These are phyloP conservation scores for Syngnathus floridae DNA, from an alignment of 2,113 vertebrate species.

Conservation along the genomic window DNA sequence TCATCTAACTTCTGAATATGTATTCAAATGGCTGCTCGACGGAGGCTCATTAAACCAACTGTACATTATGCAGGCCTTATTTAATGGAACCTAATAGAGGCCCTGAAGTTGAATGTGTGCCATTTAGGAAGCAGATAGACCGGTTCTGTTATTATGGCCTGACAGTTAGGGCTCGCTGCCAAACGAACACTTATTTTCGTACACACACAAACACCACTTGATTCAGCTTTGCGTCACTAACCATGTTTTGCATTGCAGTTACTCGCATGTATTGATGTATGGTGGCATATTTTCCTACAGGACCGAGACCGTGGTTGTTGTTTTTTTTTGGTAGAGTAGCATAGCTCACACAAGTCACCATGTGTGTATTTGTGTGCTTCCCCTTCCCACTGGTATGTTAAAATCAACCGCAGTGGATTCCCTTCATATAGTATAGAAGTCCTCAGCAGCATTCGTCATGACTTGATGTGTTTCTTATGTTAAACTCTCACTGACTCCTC, in stretches of 20 bases:
- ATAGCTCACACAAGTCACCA: conserved; percentile 28
- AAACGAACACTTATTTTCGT: background rate
- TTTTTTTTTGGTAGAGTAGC: conserved; percentile 21
- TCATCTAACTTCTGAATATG: background rate
- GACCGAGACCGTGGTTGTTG: conserved; percentile 13
- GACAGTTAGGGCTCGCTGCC: conserved; percentile 36
- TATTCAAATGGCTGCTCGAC: background rate
- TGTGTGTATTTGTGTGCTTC: conserved; percentile 7
- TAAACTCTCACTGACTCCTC: background rate
- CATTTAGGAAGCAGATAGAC: conserved; percentile 31
- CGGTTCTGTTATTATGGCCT: conserved; percentile 45
- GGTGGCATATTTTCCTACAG: conserved; percentile 6
- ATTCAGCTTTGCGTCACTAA: background rate
- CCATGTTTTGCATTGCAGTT: background rate
- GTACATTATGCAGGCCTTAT: background rate
- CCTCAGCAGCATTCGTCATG: background rate
- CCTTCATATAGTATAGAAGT: background rate
- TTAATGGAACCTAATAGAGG: background rate
- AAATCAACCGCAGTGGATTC: background rate
- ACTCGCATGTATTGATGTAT: background rate
- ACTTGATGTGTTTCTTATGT: background rate
- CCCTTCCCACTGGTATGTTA: background rate
- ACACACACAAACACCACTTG: background rate
- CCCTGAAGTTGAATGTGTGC: conserved; percentile 13
- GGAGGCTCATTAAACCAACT: background rate